A percentile compares a stretch with the other conserved stretches of the same genome.
Evolutionary conservation across 2,797 vertebrate species (phyloP).

Genomic region (Poeciliopsis turneri): DNA sequence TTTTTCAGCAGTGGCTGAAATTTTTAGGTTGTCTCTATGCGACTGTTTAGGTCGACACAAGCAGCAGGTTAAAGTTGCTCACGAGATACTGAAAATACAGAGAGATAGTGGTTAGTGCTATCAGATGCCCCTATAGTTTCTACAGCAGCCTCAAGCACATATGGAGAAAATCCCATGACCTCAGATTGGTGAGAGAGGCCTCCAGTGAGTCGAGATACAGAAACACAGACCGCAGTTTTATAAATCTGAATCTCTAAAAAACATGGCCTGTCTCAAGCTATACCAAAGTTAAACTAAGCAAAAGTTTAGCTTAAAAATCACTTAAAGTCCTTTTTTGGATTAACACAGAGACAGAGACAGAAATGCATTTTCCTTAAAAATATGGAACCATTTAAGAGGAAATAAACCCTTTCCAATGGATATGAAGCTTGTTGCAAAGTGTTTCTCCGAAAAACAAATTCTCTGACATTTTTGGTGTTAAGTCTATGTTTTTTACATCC

Average conservation of each 20-base stretch:
- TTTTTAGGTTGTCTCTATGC: slow-evolving; percentile 32
- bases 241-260: slow-evolving; percentile 8
- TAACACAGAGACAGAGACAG: background rate
- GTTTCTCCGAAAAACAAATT: background rate
- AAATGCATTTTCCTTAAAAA: background rate
- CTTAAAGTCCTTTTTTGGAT: background rate
- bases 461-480: background rate
- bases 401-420: background rate
- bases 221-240: slow-evolving; percentile 26
- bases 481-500: background rate
- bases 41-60: slow-evolving; percentile 17
- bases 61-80: slow-evolving; percentile 38
- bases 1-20: slow-evolving; percentile 22
- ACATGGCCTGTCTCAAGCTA: background rate
- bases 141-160: slow-evolving; percentile 46
- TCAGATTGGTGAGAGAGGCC: slow-evolving; percentile 25
- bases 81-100: slow-evolving; percentile 34
- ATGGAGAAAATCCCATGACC: slow-evolving; percentile 47
- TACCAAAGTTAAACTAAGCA: background rate
- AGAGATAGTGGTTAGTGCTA: slow-evolving; percentile 31
- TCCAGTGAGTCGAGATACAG: slow-evolving; percentile 25
- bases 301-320: background rate
- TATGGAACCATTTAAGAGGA: background rate
- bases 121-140: slow-evolving; percentile 47
- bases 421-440: background rate